Base-by-base conservation (phyloP, 2,888 invertebrate species). In the Drosophila acutilabella region DNA sequence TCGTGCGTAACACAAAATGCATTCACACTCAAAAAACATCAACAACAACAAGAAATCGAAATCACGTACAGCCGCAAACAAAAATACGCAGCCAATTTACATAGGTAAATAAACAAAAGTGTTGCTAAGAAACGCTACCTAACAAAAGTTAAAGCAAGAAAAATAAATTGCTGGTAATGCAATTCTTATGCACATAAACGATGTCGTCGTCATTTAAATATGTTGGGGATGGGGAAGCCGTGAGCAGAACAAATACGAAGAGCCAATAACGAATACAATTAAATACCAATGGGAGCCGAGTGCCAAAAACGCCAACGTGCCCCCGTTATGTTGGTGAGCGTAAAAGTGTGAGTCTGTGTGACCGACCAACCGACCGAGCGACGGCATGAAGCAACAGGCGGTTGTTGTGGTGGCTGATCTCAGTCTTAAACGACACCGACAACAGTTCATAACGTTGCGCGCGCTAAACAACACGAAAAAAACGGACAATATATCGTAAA, bases 361-460 rank as follows among this genome's bases (percentile, higher is more conserved):
- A 23, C 53, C 57, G 47, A 60, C 60, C 40, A 33, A 36, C 36
- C 36, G 26, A 53, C 47, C 4, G 26, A 58, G n/a, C 61, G 57
- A 75, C 51, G 47, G 16, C 62, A 41, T 61, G 52, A 52, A 88
- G 87, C 78, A 88, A 89, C 87, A 88, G 90, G 90, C 89, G 79
- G 85, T 89, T 90, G 79, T 75, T 67, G 71, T 70, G 69, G 65
- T 42, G 50, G 50, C 40, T 77, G 81, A 90, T 85, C 78, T 90
- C 86, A 89, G 90, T 89, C 79, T 81, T 65, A 64, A 78, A 62
- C 70, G 78, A 80, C 79, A 76, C 71, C 81, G 68, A 71, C 75
- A 80, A 74, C 83, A 69, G 77, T 89, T 80, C 80, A 85, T 80
- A 90, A 73, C 74, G 72, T 66, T 71, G 68, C 89, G 88, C 83